Evolutionary conservation across 1,140 invertebrate species (phyloP), one percentile per base, ranked within the genome.

Genomic region (Penaeus indicus): DNA sequence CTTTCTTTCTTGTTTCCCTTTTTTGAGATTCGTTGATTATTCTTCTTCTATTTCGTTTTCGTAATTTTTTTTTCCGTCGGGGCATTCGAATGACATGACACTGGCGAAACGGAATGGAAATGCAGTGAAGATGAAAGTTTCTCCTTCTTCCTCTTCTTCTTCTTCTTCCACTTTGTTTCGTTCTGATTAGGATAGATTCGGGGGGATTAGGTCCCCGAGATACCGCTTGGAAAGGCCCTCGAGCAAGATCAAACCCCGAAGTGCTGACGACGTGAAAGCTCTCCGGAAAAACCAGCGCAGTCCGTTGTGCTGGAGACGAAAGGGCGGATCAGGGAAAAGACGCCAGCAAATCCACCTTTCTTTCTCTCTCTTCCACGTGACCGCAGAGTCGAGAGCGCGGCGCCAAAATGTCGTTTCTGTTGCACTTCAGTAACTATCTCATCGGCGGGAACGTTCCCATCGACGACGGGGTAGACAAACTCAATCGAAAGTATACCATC

Each of bases 401-500:
- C 38, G 27, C 10, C 82, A 89, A 22, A 18, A 92, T 92, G 92
- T 92, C 92, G 54, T 92, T 92, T 84, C 90, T 92, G 18, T 89
- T 92, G 13, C 92, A 92, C 86, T 92, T 93, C 90, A 92, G 92
- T 86, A 93, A 93, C 90, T 91, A 92, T 84, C 92, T 93, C 82
- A 92, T 93, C 38, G 93, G 93, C 63, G 93, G 93, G 75, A 93
- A 93, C 85, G 92, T 93, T 22, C 94, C 94, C 81, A 94, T 94
- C 89, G 94, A 95, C 91, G 94, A 94, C 90, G 92, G 94, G 32
- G 92, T 94, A 21, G 94, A 95, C 92, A 93, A 94, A 90, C 91
- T 94, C 54, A 94, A 94, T 91, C 93, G 94, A 88, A 93, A 94
- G 89, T 94, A 94, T 91, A 94, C 94, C 13, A 93, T 94, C 54